Percentiles rank a stretch among this genome's conserved stretches.
Evolutionary conservation across 2,888 invertebrate genomes (phyloP).

Genomic region (Amphiduros pacificus): DNA sequence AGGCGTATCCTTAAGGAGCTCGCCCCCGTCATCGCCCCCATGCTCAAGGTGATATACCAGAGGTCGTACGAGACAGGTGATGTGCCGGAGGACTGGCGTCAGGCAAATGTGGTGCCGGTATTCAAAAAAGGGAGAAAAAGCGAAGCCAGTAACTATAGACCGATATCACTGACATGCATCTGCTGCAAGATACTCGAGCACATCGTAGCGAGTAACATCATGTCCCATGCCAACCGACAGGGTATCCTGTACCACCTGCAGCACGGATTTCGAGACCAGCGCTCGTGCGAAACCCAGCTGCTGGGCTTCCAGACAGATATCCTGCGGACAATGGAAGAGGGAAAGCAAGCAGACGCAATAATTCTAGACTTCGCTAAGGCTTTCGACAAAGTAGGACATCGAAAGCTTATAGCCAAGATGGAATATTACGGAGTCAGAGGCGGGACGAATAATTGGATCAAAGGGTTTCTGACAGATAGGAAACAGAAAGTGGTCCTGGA

Average conservation of each 20-base stretch:
- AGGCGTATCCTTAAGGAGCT: not conserved
- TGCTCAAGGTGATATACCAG: not conserved
- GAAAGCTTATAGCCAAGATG: not conserved
- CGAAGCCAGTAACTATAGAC: not conserved
- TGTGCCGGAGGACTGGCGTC: not conserved
- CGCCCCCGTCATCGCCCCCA: not conserved
- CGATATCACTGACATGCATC: constrained; percentile 25
- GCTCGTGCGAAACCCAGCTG: constrained; percentile 5
- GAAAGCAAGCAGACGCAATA: not conserved
- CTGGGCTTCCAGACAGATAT: not conserved
- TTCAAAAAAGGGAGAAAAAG: not conserved
- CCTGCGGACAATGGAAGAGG: not conserved
- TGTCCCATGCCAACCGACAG: not conserved
- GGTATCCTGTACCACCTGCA: not conserved
- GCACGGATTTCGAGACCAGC: not conserved
- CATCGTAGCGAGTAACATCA: not conserved
- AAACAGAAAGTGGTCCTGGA: not conserved
- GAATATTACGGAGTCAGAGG: not conserved
- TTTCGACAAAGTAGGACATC: not conserved
- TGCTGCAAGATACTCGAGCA: constrained; percentile 21
- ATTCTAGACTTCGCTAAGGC: not conserved
- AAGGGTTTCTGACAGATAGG: not conserved
- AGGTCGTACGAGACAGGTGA: not conserved
- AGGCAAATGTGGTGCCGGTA: not conserved
- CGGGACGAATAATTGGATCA: not conserved